Base-by-base conservation (phyloP, 2,113 vertebrate species). In the Cryptotis parvus region DNA sequence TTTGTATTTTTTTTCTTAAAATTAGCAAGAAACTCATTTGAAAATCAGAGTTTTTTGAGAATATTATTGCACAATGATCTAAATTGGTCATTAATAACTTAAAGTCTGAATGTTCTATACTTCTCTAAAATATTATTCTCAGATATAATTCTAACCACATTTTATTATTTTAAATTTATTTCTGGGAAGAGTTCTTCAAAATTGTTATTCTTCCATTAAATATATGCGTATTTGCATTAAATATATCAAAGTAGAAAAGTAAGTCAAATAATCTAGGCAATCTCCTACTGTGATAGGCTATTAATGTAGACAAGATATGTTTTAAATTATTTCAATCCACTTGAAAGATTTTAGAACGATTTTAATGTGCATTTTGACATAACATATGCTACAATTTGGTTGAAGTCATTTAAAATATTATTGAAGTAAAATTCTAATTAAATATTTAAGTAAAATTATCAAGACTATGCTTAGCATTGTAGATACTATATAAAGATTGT, bases 41-140 rank as follows among this genome's bases (percentile, higher is more conserved):
- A 63, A 37, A 77, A 65, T 14, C 31, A 90, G 73, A 87, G 20
- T 58, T 73, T 6, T 11, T 88, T 84, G 52, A 68, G 16, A 77
- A 14, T 33, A 58, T 77, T 78, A 89, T 35, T 93, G 52, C 45
- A 90, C 16, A 14, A 0, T 52, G 79, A n/a, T 18, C 16, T 72
- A 87, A 66, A 70, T 31, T 81, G 68, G 11, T 52, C 24, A 63
- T 74, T 91, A 91, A 84, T 84, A 75, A 77, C 33, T n/a, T 84
- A 91, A 86, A 92, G 90, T n/a, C 4, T 91, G 83, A 84, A 69
- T 37, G 87, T 72, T 84, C 76, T 20, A 87, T 65, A 69, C 15
- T 84, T 72, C 63, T 93, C 45, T 80, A 43, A 93, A 87, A 29
- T 14, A 81, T 87, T 87, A 55, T 70, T 29, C 26, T 79, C 76